These are phyloP conservation scores for Caenorhabditis inopinata DNA, from an alignment of 1,140 invertebrate genomes.

Conservation along the genomic window DNA sequence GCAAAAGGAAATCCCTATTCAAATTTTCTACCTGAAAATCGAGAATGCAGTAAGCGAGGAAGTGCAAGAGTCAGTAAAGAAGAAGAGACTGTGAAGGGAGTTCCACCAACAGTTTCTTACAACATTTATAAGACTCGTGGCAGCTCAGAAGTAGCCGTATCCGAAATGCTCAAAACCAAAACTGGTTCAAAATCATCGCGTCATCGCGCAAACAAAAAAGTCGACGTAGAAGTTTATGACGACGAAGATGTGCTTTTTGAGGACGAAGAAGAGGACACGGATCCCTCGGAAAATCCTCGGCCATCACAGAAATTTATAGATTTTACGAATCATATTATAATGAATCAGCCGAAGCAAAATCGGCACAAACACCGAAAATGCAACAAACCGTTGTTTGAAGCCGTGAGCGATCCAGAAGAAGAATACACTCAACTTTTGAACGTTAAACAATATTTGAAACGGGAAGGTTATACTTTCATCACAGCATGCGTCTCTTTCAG, in stretches of 20 bases:
- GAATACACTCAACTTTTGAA: background rate
- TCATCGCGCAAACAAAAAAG: background rate
- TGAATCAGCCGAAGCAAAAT: background rate
- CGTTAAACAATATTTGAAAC: background rate
- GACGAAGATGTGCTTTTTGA: background rate
- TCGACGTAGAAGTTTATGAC: background rate
- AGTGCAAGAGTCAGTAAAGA: background rate
- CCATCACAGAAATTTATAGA: background rate
- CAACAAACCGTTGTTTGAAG: background rate
- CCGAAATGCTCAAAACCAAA: background rate
- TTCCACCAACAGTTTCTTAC: background rate
- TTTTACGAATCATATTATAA: background rate
- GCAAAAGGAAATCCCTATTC: background rate
- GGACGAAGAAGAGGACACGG: background rate
- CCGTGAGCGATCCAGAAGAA: too few relatives aligned
- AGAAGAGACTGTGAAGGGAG: too few relatives aligned
- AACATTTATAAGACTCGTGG: background rate
- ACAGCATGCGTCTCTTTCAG: background rate
- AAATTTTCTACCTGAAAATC: background rate
- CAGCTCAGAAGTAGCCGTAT: background rate
- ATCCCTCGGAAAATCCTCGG: too few relatives aligned
- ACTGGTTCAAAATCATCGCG: background rate
- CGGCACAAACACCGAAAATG: background rate
- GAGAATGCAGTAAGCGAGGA: background rate
- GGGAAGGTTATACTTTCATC: background rate